Percentiles rank a stretch among this genome's conserved stretches.
Evolutionary conservation across 1,140 invertebrate genomes (phyloP).

Genomic region (Pogonognathellus flavescens): DNA sequence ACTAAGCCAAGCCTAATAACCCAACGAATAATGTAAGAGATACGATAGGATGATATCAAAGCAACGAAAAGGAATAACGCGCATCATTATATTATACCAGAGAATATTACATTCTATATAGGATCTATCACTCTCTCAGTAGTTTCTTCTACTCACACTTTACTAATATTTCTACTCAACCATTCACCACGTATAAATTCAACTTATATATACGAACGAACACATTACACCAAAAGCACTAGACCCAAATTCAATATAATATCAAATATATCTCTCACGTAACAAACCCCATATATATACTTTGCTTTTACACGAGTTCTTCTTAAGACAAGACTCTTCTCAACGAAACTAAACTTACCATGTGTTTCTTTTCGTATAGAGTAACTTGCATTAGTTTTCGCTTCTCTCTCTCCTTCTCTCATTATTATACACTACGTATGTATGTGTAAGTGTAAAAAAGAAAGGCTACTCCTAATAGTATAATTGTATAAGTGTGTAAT

Average conservation of each 20-base stretch:
- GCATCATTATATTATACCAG: neutral
- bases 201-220: too few species aligned
- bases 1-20: slow-evolving; percentile 35
- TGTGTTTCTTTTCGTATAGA: slow-evolving; percentile 3
- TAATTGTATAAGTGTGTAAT: neutral
- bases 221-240: too few species aligned
- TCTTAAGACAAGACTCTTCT: slow-evolving; percentile 13
- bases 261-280: neutral
- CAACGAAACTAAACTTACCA: slow-evolving; percentile 21
- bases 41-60: slow-evolving; percentile 16
- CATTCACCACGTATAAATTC: too few species aligned
- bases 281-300: neutral
- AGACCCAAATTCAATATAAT: neutral
- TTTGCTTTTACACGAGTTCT: neutral
- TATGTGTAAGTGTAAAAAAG: neutral
- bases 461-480: neutral
- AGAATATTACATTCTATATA: neutral
- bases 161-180: neutral
- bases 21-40: neutral
- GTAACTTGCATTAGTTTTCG: neutral
- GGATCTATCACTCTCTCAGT: slow-evolving; percentile 5
- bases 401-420: neutral
- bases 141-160: neutral
- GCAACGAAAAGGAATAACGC: neutral
- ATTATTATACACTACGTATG: neutral